Percentiles rank a stretch among this genome's conserved stretches.
Evolutionary conservation across 1,140 invertebrate genomes (phyloP).

Genomic region (Drosophila jambulina): DNA sequence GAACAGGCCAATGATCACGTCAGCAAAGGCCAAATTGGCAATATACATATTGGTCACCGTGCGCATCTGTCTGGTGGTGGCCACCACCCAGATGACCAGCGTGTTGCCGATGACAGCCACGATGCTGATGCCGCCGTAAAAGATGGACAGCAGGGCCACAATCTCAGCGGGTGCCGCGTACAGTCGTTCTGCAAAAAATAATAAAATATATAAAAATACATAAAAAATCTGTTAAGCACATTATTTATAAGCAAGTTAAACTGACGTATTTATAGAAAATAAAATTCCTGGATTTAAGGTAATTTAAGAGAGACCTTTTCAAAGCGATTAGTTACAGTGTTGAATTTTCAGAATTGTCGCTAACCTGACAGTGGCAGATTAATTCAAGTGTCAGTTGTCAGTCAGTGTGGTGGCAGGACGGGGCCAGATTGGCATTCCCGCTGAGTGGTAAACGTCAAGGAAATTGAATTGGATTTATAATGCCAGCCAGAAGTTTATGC

Average conservation of each 20-base stretch:
- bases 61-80: slow-evolving; percentile 90
- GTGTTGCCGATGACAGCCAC: slow-evolving; percentile 92
- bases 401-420: background rate
- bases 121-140: slow-evolving; percentile 93
- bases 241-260: background rate
- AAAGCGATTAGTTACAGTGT: slow-evolving; percentile 7
- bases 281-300: too few species aligned
- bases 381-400: slow-evolving; percentile 41
- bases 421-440: slow-evolving; percentile 6
- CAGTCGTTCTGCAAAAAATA: slow-evolving; percentile 75
- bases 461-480: slow-evolving; percentile 37
- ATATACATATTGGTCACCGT: slow-evolving; percentile 94
- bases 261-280: background rate
- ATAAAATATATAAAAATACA: slow-evolving; percentile 1
- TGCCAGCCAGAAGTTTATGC: background rate
- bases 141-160: slow-evolving; percentile 90
- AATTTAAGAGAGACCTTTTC: background rate
- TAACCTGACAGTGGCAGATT: slow-evolving; percentile 29
- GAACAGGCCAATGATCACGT: slow-evolving; percentile 92
- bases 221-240: background rate
- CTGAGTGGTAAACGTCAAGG: slow-evolving; percentile 4
- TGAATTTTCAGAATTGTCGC: background rate
- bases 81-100: slow-evolving; percentile 93
- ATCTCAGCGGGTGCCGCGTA: slow-evolving; percentile 91
- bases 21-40: slow-evolving; percentile 91